Percentiles rank a stretch among this genome's conserved stretches.
Evolutionary conservation across 2,113 vertebrate species (phyloP).

Genomic region (Corynorhinus townsendii): DNA sequence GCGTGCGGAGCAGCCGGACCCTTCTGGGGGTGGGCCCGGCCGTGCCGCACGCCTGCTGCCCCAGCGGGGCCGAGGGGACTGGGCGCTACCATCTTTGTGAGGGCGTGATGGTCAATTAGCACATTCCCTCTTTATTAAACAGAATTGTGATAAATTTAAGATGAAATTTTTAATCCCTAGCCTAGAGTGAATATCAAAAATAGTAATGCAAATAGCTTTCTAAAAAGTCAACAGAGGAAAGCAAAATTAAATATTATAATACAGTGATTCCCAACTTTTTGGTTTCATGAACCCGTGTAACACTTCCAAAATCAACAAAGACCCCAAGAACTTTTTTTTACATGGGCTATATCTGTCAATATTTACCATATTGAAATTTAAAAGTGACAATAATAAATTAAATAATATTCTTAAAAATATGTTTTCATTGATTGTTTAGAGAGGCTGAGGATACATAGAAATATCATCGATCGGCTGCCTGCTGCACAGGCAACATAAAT

Average conservation of each 20-base stretch:
- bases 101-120: no score
- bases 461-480: no score
- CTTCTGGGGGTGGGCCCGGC: no score
- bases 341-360: not conserved
- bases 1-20: no score
- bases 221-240: not conserved
- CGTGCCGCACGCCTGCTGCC: no score
- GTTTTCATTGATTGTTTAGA: no score
- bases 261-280: not conserved
- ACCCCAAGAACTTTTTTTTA: not conserved
- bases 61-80: no score
- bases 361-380: slow-evolving; percentile 22
- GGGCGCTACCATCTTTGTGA: no score
- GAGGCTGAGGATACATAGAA: no score
- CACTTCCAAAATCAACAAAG: not conserved
- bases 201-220: not conserved
- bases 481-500: no score
- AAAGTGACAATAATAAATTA: slow-evolving; percentile 8
- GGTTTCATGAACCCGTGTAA: not conserved
- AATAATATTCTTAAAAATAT: not conserved
- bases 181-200: not conserved
- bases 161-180: not conserved
- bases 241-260: not conserved
- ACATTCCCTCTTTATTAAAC: no score
- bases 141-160: not conserved